phyloP scores from a whole-genome alignment of 1,140 invertebrate genomes.

The Caenorhabditis elegans region WBcel235 BX284606.5:14490501-14491000 shows the following conservation, averaged over 20 bases:
- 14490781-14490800: neutral
- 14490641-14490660: constrained; percentile 36
- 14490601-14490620: constrained; percentile 42
- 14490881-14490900: neutral
- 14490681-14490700: constrained; percentile 19
- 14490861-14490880: neutral
- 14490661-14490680: constrained; percentile 32
- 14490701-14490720: constrained; percentile 38
- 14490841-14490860: neutral
- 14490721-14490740: neutral
- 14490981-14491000: too few species aligned
- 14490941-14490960: too few species aligned
- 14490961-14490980: too few species aligned
- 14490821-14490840: neutral
- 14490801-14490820: neutral
- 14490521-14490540: constrained; percentile 33
- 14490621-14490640: constrained; percentile 27
- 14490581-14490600: constrained; percentile 44
- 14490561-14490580: constrained; percentile 50
- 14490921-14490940: too few species aligned
- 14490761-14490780: constrained; percentile 2
- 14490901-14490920: too few species aligned
- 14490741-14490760: neutral
- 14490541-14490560: constrained; percentile 53
- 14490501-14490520: constrained; percentile 43